These are phyloP conservation scores for Notodonta ziczac DNA, from an alignment of 2,888 invertebrate genomes.

Conservation along the genomic window DNA sequence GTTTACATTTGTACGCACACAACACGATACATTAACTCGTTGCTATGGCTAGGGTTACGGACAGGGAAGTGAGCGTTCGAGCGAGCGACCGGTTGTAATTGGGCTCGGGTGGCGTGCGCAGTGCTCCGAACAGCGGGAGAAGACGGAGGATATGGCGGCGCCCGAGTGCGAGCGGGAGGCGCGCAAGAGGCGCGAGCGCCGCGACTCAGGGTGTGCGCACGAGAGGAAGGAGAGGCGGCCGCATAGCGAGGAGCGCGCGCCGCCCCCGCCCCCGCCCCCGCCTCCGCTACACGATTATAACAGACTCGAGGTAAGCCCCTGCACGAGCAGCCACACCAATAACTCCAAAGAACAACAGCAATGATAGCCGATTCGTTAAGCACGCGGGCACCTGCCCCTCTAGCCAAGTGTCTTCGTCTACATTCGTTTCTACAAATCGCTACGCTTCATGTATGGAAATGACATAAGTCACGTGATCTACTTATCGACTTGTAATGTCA, in stretches of 20 bases:
- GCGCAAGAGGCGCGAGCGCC: slow-evolving; percentile 86
- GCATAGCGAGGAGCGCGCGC: slow-evolving; percentile 77
- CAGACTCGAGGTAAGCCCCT: slow-evolving; percentile 66
- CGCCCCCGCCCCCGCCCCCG: slow-evolving; percentile 69
- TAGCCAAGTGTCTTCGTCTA: too few species aligned
- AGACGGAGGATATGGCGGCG: slow-evolving; percentile 79
- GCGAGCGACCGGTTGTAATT: slow-evolving; percentile 78
- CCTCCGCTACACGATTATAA: slow-evolving; percentile 77
- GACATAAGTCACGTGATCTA: too few species aligned
- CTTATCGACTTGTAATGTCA: too few species aligned
- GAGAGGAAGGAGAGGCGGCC: slow-evolving; percentile 78
- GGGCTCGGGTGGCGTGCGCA: slow-evolving; percentile 80
- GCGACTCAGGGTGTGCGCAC: slow-evolving; percentile 83
- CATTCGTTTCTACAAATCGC: too few species aligned
- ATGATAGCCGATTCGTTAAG: too few species aligned
- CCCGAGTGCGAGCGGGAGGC: slow-evolving; percentile 84
- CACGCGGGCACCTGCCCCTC: too few species aligned
- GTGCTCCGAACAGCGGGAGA: slow-evolving; percentile 74
- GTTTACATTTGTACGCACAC: slow-evolving; percentile 45
- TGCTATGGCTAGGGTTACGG: slow-evolving; percentile 75
- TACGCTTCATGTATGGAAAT: too few species aligned
- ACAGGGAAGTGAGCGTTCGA: slow-evolving; percentile 76
- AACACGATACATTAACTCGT: slow-evolving; percentile 59
- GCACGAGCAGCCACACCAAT: neutral
- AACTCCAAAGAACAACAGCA: too few species aligned